A percentile compares a stretch with the other conserved stretches of the same genome.
Evolutionary conservation across 2,888 invertebrate genomes (phyloP).

Genomic region (Caenorhabditis uteleia): DNA sequence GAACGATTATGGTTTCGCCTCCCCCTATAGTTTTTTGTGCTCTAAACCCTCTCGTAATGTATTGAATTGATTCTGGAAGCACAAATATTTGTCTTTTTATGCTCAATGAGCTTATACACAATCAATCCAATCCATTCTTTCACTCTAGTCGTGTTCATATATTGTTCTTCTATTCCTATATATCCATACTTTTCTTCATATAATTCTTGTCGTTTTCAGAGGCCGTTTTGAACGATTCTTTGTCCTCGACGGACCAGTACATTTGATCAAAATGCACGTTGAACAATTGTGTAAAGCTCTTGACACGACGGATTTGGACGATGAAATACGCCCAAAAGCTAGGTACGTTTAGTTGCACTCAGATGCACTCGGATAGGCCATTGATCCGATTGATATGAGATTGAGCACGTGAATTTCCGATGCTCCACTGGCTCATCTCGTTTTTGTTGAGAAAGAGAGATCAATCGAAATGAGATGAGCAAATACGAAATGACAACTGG

Average conservation of each 20-base stretch:
- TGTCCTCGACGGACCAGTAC: slow-evolving; percentile 50
- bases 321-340: slow-evolving; percentile 47
- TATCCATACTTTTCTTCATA: not conserved
- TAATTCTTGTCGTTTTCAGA: slow-evolving; percentile 32
- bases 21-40: too few species aligned
- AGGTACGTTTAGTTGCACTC: too few species aligned
- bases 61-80: too few species aligned
- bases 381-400: too few species aligned
- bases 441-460: too few species aligned
- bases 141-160: not conserved
- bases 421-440: too few species aligned
- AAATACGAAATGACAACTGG: too few species aligned
- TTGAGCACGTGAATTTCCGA: too few species aligned
- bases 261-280: slow-evolving; percentile 55
- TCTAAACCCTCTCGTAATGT: too few species aligned
- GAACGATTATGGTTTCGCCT: too few species aligned
- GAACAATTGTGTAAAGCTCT: slow-evolving; percentile 56
- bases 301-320: slow-evolving; percentile 53
- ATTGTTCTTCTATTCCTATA: not conserved
- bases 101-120: slow-evolving; percentile 1
- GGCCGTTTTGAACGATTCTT: slow-evolving; percentile 49
- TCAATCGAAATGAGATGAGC: too few species aligned
- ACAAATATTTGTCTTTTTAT: slow-evolving; percentile 10
- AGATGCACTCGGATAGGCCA: slow-evolving; percentile 2
- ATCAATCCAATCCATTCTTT: not conserved